phyloP scores from a whole-genome alignment of 1,140 invertebrate species.

The Nephotettix cincticeps region DNA sequence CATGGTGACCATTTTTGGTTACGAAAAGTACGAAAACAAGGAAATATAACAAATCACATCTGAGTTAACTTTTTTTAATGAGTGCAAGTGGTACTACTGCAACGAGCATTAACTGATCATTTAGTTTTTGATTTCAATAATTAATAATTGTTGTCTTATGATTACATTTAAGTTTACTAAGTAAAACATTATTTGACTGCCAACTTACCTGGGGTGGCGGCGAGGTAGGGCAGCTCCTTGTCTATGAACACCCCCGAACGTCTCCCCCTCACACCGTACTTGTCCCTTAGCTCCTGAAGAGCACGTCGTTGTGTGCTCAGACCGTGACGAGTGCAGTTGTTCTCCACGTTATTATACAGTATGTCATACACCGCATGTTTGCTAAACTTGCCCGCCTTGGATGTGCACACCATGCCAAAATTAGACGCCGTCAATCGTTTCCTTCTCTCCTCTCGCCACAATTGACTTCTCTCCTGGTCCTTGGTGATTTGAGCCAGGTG shows the following conservation, averaged over 20 bases:
- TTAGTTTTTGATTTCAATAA: too few species aligned
- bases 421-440: background rate
- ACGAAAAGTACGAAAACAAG: too few species aligned
- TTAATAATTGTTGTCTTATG: too few species aligned
- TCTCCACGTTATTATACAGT: background rate
- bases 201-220: background rate
- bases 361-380: background rate
- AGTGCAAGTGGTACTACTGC: too few species aligned
- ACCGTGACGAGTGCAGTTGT: background rate
- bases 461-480: background rate
- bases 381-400: background rate
- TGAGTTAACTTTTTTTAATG: too few species aligned
- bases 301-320: background rate
- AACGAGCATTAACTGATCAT: too few species aligned
- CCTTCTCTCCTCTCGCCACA: background rate
- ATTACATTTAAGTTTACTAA: too few species aligned
- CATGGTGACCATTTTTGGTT: too few species aligned
- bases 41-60: too few species aligned
- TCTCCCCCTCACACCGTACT: background rate
- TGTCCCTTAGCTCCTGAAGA: background rate
- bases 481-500: slow-evolving; percentile 45
- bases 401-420: background rate
- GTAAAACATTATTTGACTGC: too few species aligned
- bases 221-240: background rate
- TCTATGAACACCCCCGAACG: background rate